Evolutionary conservation across 2,888 invertebrate species (phyloP).

Genomic region (Pyrgus malvae): DNA sequence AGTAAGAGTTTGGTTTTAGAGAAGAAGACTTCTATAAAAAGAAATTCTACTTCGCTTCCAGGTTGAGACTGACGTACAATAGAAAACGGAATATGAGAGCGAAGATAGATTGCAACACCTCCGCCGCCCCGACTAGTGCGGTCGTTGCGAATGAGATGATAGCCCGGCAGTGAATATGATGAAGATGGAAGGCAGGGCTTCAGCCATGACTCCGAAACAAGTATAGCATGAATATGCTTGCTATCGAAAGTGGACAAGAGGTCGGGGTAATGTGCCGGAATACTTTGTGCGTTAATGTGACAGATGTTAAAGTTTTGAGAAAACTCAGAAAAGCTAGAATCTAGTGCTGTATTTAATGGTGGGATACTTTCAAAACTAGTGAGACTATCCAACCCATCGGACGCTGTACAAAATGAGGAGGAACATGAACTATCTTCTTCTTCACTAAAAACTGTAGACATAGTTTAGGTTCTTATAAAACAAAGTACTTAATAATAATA

Average conservation of each 20-base stretch:
- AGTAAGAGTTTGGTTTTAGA: background rate
- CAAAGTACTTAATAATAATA: no score
- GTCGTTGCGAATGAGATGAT: background rate
- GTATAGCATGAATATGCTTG: background rate
- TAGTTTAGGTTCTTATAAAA: background rate
- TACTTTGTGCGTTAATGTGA: background rate
- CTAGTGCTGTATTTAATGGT: background rate
- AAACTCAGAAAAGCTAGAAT: background rate
- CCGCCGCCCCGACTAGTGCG: background rate
- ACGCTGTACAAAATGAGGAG: background rate
- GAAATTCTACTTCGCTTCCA: background rate
- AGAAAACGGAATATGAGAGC: background rate
- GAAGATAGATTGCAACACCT: background rate
- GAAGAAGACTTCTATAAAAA: background rate
- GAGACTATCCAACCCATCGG: background rate
- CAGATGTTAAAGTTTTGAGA: background rate
- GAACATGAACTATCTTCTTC: background rate
- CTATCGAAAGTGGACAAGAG: background rate
- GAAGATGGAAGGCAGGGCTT: background rate
- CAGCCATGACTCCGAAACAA: background rate
- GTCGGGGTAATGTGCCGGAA: background rate
- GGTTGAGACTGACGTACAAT: background rate
- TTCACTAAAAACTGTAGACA: background rate
- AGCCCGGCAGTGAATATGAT: background rate
- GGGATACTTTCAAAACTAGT: background rate